Conservation (phyloP, 92 coral and sea anemone species). For the Montipora capitata region DNA sequence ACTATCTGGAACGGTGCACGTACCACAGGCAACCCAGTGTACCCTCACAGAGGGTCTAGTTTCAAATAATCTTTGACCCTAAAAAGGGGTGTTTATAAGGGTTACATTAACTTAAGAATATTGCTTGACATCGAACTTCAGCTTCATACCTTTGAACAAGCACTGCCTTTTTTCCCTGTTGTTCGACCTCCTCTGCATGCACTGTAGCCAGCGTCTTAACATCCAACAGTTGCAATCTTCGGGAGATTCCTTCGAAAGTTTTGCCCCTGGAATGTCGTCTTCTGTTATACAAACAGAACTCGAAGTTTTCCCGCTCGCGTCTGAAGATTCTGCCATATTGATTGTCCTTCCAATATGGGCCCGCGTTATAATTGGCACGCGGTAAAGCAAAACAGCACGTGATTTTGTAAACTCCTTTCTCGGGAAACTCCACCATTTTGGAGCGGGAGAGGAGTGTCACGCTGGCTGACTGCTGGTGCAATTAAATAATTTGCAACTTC, state of each 20-base stretch:
- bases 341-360: slow-evolving; percentile 52
- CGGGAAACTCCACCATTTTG: too few relatives aligned
- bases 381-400: slow-evolving; percentile 26
- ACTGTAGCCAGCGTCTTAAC: slow-evolving; percentile 57
- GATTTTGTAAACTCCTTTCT: slow-evolving; percentile 19
- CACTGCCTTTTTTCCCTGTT: slow-evolving; percentile 61
- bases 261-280: slow-evolving; percentile 78
- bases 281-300: slow-evolving; percentile 49
- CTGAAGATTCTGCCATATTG: slow-evolving; percentile 42
- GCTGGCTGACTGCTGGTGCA: too few relatives aligned
- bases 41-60: too few relatives aligned
- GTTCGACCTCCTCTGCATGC: slow-evolving; percentile 66
- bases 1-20: too few relatives aligned
- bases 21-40: too few relatives aligned
- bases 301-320: slow-evolving; percentile 38
- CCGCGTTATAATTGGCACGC: slow-evolving; percentile 44
- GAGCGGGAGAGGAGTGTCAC: too few relatives aligned
- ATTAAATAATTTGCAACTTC: too few relatives aligned
- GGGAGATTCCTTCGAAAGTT: slow-evolving; percentile 61
- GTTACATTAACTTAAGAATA: slow-evolving; percentile 15
- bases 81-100: slow-evolving; percentile 2
- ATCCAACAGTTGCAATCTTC: slow-evolving; percentile 65
- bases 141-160: slow-evolving; percentile 60
- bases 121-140: slow-evolving; percentile 23
- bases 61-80: slow-evolving; percentile 74